Evolutionary conservation across 2,888 invertebrate species (phyloP).

Genomic region (Argynnis bischoffii): DNA sequence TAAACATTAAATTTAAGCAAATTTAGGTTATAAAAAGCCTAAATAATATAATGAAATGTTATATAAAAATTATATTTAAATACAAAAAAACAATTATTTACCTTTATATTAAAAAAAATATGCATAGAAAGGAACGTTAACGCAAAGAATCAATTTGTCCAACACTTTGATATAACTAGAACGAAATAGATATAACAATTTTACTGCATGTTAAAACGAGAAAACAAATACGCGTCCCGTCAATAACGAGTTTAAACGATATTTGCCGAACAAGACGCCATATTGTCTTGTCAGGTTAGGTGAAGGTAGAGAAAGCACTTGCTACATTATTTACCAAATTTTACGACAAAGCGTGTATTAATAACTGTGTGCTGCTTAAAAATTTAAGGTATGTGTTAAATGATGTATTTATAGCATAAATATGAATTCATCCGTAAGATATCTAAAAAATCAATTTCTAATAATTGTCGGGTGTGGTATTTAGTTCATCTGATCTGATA

Average conservation of each 20-base stretch:
- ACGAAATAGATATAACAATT: conserved; percentile 18
- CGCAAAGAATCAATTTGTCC: conserved; percentile 6
- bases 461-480: conserved; percentile 74
- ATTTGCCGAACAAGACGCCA: conserved; percentile 62
- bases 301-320: conserved; percentile 60
- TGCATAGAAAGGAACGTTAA: conserved; percentile 31
- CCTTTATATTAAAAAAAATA: neutral
- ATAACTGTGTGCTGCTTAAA: conserved; percentile 52
- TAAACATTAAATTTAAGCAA: no score
- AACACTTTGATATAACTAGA: conserved; percentile 3
- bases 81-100: no score
- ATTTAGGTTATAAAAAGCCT: no score
- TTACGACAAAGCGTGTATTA: conserved; percentile 48
- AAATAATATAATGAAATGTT: no score
- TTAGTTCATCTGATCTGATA: conserved; percentile 59
- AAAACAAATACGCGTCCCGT: conserved; percentile 43
- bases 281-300: conserved; percentile 74
- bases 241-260: conserved; percentile 50
- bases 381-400: conserved; percentile 54
- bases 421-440: conserved; percentile 13
- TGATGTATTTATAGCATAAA: conserved; percentile 6
- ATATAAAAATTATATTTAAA: no score
- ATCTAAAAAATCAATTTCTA: conserved; percentile 44
- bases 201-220: conserved; percentile 36
- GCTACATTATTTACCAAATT: conserved; percentile 46